Evolutionary conservation across 2,888 invertebrate species (phyloP).

Genomic region (Sycophila texana): DNA sequence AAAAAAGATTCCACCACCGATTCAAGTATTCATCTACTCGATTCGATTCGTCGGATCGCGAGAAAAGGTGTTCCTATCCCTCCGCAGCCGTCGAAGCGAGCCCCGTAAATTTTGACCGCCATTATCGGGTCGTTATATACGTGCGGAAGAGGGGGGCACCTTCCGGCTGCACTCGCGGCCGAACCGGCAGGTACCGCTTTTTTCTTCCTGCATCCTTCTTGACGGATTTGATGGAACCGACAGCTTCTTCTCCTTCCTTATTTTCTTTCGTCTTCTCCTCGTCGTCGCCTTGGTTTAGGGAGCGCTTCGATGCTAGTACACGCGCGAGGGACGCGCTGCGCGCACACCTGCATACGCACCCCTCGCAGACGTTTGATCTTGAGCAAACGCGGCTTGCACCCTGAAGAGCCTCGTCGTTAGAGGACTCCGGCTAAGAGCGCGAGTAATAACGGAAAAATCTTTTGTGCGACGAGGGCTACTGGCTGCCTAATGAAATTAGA

Average conservation of each 20-base stretch:
- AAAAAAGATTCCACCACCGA: slow-evolving; percentile 2
- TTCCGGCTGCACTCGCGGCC: background rate
- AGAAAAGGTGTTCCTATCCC: too few species aligned
- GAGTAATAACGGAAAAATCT: slow-evolving; percentile 30
- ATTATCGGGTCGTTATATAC: slow-evolving; percentile 45
- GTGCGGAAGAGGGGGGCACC: slow-evolving; percentile 2
- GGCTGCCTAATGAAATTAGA: background rate
- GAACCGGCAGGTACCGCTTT: slow-evolving; percentile 19
- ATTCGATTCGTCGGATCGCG: slow-evolving; percentile 4
- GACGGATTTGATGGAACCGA: slow-evolving; percentile 22
- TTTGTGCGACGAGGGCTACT: background rate
- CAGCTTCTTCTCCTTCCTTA: slow-evolving; percentile 19
- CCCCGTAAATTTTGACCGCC: slow-evolving; percentile 1
- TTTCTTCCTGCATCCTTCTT: slow-evolving; percentile 3
- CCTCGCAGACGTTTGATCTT: slow-evolving; percentile 60
- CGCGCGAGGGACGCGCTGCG: background rate
- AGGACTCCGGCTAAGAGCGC: slow-evolving; percentile 57
- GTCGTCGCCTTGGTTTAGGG: background rate
- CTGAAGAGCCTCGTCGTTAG: slow-evolving; percentile 63
- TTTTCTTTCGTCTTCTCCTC: slow-evolving; percentile 20
- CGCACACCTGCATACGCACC: slow-evolving; percentile 62
- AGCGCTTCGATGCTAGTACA: slow-evolving; percentile 7
- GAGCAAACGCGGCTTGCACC: slow-evolving; percentile 64
- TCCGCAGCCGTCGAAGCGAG: background rate
- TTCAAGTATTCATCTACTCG: slow-evolving; percentile 18